Evolutionary conservation across 2,113 vertebrate species (phyloP), one percentile per base, ranked within the genome.

Genomic region (Daphoenositta chrysoptera): DNA sequence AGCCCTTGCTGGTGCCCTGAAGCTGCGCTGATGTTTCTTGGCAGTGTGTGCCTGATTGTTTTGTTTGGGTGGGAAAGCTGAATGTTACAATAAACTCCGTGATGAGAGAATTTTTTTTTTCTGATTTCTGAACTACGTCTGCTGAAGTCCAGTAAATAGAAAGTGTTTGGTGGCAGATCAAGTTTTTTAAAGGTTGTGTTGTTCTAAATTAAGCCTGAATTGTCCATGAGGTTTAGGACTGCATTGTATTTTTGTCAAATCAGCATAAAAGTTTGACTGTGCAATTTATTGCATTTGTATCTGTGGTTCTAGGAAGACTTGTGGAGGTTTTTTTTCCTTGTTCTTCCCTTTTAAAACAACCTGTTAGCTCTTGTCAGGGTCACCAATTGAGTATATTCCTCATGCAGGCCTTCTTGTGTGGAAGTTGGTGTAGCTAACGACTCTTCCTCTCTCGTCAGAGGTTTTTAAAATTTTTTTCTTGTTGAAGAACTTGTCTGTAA

Each of bases 321-420:
- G 20, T 28, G 45, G 23, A 48, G 15, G 1, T 5, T 23, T 26
- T 39, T 44, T 10, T 22, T 3, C 24, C 37, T 44, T 10, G 8
- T 35, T 22, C 3, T 14, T 26, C 7, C 6, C 9, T 37, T 64
- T 68, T 53, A 48, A 82, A 86, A 40, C 24, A 68, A 71, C 23
- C 23, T 75, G 7, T 65, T 78, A 60, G 33, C 47, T 89, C 40
- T 89, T 54, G 11, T 3, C 24, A 58, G 50, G 58, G 60, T 66
- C 42, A 21, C 16, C 21, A n/a, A 2, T 69, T 0, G 2, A 17
- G 13, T 50, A 11, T 21, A 13, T 6, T 6, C 10, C 5, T 33
- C 27, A 3, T 42, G 22, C n/a, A 57, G 57, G 72, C 51, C 76
- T 77, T 63, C n/a, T 53, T 1, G 0, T 27, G 28, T 51, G 23